Evolutionary conservation across 1,140 invertebrate genomes (phyloP).

Genomic region (Potamilus streckersoni): DNA sequence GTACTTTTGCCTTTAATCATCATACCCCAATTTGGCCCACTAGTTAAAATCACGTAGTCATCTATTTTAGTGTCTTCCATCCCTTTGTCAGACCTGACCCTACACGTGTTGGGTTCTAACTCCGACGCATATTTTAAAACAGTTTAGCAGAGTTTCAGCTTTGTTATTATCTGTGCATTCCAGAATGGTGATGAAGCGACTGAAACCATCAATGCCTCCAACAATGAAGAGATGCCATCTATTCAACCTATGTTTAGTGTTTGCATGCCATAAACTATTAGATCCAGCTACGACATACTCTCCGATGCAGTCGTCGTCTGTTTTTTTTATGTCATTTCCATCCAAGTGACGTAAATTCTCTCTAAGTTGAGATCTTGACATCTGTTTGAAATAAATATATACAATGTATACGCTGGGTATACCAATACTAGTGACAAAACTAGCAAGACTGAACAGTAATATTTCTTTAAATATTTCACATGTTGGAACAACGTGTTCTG

Average conservation of each 20-base stretch:
- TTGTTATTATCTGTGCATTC: constrained; percentile 9
- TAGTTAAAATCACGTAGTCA: constrained; percentile 21
- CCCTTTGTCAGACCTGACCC: constrained; percentile 34
- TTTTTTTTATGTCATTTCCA: background rate
- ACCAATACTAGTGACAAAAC: too few relatives aligned
- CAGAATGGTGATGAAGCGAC: constrained; percentile 24
- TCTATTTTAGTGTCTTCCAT: constrained; percentile 34
- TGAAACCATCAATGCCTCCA: constrained; percentile 39
- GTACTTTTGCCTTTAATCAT: background rate
- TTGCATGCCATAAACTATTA: constrained; percentile 5
- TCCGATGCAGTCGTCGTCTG: background rate
- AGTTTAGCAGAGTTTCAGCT: constrained; percentile 22
- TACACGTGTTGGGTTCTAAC: constrained; percentile 19
- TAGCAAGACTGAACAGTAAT: too few relatives aligned
- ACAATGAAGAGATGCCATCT: constrained; percentile 34
- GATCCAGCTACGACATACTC: constrained; percentile 3
- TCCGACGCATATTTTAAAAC: constrained; percentile 8
- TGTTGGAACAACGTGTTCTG: too few relatives aligned
- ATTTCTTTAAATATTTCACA: too few relatives aligned
- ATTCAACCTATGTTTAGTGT: constrained; percentile 36
- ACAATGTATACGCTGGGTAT: too few relatives aligned
- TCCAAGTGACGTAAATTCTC: too few relatives aligned
- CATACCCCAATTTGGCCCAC: constrained; percentile 1
- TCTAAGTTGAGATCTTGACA: too few relatives aligned
- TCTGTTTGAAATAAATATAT: too few relatives aligned